phyloP scores from a whole-genome alignment of 2,797 vertebrate species.

The Centroberyx gerrardi region DNA sequence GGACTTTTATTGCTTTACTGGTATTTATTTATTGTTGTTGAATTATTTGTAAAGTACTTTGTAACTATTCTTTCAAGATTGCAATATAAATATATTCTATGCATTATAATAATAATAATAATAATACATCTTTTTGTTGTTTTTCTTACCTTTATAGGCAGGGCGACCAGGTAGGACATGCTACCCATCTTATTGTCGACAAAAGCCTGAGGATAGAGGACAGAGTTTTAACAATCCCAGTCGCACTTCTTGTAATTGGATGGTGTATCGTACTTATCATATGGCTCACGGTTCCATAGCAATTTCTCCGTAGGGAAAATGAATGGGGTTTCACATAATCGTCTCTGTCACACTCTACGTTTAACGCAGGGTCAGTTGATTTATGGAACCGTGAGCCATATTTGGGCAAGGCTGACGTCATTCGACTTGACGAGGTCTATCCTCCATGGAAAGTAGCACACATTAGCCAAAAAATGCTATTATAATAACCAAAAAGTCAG shows the following conservation, averaged over 20 bases:
- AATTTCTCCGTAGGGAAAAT: too few species aligned
- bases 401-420: too few species aligned
- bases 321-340: too few species aligned
- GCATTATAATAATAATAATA: not conserved
- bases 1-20: not conserved
- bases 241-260: not conserved
- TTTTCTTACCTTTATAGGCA: conserved; percentile 82
- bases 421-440: not conserved
- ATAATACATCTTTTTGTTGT: not conserved
- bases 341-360: too few species aligned
- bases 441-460: not conserved
- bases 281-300: too few species aligned
- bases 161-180: conserved; percentile 77
- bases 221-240: not conserved
- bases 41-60: too few species aligned
- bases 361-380: too few species aligned
- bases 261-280: too few species aligned
- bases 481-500: too few species aligned
- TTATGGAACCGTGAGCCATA: too few species aligned
- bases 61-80: too few species aligned
- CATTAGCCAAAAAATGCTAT: not conserved
- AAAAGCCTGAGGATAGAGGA: conserved; percentile 75
- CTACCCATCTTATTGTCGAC: conserved; percentile 77
- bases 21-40: not conserved
- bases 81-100: not conserved